A percentile compares a stretch with the other conserved stretches of the same genome.
phyloP scores from a whole-genome alignment of 2,888 invertebrate species.

The Zygogramma bicolorata region DNA sequence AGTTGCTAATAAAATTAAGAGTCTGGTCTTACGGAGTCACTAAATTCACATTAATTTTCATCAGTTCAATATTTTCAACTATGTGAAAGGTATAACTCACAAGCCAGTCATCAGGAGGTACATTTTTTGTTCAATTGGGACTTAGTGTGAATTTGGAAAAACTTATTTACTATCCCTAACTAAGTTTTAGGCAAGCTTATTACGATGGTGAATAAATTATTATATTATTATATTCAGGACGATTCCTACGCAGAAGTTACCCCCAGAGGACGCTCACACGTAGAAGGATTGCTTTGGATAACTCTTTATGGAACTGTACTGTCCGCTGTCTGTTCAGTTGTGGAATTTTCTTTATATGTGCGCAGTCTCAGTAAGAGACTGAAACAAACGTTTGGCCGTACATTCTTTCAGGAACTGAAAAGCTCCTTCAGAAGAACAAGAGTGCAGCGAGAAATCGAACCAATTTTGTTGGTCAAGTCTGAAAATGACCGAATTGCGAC shows the following conservation, averaged over 20 bases:
- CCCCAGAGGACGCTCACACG: constrained; percentile 80
- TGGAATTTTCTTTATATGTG: constrained; percentile 75
- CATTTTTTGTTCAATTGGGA: too few relatives aligned
- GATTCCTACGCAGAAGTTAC: constrained; percentile 68
- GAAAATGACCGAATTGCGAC: constrained; percentile 2
- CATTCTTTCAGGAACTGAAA: constrained; percentile 22
- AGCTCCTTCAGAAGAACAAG: background rate
- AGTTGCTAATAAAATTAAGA: too few relatives aligned
- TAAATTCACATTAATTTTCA: too few relatives aligned
- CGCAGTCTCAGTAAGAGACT: constrained; percentile 32
- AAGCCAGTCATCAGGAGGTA: too few relatives aligned
- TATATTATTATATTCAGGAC: too few relatives aligned
- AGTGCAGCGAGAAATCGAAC: background rate
- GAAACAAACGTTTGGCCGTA: constrained; percentile 26
- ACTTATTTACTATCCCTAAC: too few relatives aligned
- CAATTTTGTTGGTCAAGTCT: background rate
- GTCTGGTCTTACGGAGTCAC: too few relatives aligned
- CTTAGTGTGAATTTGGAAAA: too few relatives aligned
- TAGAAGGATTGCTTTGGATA: constrained; percentile 85
- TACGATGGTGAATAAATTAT: background rate
- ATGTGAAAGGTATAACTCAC: too few relatives aligned
- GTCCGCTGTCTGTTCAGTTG: constrained; percentile 76
- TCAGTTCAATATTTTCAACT: too few relatives aligned
- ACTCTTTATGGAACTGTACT: constrained; percentile 75
- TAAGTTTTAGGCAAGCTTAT: too few relatives aligned